phyloP scores from a whole-genome alignment of 2,113 vertebrate species.

The Marmota flaviventris region DNA sequence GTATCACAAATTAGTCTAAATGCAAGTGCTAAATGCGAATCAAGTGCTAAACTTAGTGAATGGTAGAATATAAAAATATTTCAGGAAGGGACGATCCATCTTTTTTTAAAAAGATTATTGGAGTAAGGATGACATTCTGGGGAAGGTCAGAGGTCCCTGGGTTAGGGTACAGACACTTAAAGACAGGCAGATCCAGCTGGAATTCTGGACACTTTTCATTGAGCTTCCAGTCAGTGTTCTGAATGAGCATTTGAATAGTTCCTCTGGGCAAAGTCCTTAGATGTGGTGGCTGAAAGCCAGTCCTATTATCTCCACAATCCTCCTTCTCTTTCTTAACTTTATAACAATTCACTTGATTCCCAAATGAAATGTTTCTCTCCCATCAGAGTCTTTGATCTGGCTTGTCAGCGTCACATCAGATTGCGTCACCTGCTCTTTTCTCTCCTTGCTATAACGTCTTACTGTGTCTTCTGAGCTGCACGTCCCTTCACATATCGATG shows the following conservation, averaged over 20 bases:
- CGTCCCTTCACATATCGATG: constrained; percentile 61
- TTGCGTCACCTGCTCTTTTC: constrained; percentile 5
- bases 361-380: constrained; percentile 64
- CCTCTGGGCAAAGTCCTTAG: constrained; percentile 74
- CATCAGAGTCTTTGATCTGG: constrained; percentile 53
- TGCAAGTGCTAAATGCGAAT: constrained; percentile 22
- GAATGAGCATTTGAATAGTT: constrained; percentile 59
- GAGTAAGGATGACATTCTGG: neutral
- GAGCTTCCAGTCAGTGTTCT: constrained; percentile 61
- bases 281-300: constrained; percentile 72
- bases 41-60: constrained; percentile 15
- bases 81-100: neutral
- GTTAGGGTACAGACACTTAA: neutral
- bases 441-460: neutral
- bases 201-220: constrained; percentile 62
- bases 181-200: neutral
- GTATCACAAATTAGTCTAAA: constrained; percentile 22
- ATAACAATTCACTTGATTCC: constrained; percentile 66
- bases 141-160: neutral
- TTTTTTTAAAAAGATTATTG: neutral
- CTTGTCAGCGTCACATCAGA: constrained; percentile 13
- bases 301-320: constrained; percentile 43
- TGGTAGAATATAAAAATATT: neutral
- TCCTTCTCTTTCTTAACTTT: constrained; percentile 49
- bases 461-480: constrained; percentile 65